These are phyloP conservation scores for Diplolepis rosae DNA, from an alignment of 2,888 invertebrate genomes.

Conservation along the genomic window DNA sequence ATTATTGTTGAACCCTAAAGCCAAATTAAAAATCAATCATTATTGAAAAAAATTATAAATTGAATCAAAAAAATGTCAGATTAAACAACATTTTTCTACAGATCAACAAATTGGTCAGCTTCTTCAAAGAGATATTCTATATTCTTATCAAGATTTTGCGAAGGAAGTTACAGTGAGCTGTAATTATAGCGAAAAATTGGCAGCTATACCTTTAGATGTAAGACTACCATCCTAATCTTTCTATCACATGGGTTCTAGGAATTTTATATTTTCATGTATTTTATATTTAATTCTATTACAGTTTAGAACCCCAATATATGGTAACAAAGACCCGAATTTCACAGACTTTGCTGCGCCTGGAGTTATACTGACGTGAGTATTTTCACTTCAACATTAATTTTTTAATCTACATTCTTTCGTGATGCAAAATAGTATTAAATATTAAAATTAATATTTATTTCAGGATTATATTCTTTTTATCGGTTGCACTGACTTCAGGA, in stretches of 20 bases:
- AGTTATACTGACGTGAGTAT: slow-evolving; percentile 87
- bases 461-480: slow-evolving; percentile 94
- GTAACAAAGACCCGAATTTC: slow-evolving; percentile 85
- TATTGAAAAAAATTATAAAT: neutral
- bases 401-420: neutral
- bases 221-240: slow-evolving; percentile 63
- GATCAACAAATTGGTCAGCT: slow-evolving; percentile 93
- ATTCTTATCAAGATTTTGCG: slow-evolving; percentile 84
- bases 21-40: neutral
- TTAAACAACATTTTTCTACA: slow-evolving; percentile 69
- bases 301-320: slow-evolving; percentile 85
- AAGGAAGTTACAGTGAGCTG: slow-evolving; percentile 79
- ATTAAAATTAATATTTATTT: slow-evolving; percentile 47
- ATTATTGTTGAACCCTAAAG: too few species aligned
- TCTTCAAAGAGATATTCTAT: slow-evolving; percentile 83
- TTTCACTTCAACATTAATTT: neutral
- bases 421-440: slow-evolving; percentile 31
- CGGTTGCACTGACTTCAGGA: slow-evolving; percentile 93
- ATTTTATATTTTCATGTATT: slow-evolving; percentile 13
- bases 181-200: slow-evolving; percentile 79
- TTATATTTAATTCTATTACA: slow-evolving; percentile 61
- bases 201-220: slow-evolving; percentile 79
- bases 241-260: slow-evolving; percentile 1
- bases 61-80: neutral
- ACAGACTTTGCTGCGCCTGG: slow-evolving; percentile 97